These are phyloP conservation scores for Platysternon megacephalum DNA, from an alignment of 2,113 vertebrate genomes.

Conservation along the genomic window DNA sequence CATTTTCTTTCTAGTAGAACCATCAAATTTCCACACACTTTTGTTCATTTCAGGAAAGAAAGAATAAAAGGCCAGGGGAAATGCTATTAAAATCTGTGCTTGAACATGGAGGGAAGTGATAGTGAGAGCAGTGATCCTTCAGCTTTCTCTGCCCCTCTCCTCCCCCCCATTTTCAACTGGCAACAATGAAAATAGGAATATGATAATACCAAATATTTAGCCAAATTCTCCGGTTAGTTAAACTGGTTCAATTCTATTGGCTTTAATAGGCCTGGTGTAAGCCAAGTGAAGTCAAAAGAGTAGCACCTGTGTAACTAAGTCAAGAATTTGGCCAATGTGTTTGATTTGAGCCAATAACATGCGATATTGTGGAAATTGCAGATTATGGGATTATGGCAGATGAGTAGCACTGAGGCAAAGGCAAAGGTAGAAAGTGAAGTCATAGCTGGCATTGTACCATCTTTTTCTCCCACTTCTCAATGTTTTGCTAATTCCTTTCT, in stretches of 20 bases:
- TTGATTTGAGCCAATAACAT: background rate
- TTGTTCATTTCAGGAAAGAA: background rate
- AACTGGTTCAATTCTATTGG: background rate
- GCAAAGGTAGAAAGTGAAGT: background rate
- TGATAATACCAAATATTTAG: background rate
- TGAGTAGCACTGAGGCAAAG: background rate
- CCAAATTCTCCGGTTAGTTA: background rate
- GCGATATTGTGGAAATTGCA: too few relatives aligned
- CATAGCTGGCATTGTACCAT: background rate
- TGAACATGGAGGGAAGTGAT: background rate
- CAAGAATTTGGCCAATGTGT: fast-evolving
- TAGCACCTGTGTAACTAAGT: background rate
- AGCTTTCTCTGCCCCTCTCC: background rate
- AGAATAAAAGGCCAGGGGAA: background rate
- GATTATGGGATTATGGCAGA: background rate
- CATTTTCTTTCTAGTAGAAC: background rate
- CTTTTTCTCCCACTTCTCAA: background rate
- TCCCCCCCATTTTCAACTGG: background rate
- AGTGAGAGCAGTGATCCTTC: background rate
- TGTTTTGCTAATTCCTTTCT: fast-evolving
- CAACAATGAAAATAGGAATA: background rate
- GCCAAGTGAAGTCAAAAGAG: background rate
- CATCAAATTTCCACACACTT: fast-evolving
- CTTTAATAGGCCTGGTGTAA: background rate
- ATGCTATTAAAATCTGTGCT: background rate